Conservation (phyloP, 2,113 vertebrate genomes). For the Camelus dromedarius region DNA sequence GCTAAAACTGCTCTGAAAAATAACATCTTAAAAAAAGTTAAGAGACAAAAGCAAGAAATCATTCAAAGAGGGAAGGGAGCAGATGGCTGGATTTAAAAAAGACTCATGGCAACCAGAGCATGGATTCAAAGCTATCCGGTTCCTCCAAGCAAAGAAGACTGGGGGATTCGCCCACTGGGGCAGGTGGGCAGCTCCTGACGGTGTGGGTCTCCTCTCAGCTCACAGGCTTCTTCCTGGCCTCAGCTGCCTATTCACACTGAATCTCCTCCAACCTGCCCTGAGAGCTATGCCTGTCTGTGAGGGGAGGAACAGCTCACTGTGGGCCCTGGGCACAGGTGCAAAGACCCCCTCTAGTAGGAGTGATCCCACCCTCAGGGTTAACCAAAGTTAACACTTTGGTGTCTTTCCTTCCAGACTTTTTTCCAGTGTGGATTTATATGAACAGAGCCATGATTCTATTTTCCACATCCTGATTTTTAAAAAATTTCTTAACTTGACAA, state of each 20-base stretch:
- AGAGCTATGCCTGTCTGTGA: background rate
- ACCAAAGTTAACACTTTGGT: background rate
- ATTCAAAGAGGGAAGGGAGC: background rate
- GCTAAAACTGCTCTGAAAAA: background rate
- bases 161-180: background rate
- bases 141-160: background rate
- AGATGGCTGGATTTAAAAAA: constrained; percentile 33
- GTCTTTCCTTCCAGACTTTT: background rate
- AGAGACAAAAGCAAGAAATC: background rate
- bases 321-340: background rate
- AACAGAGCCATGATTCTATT: background rate
- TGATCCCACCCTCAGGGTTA: background rate
- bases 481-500: background rate
- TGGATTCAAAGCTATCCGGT: background rate
- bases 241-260: background rate
- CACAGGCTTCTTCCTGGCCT: background rate
- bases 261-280: background rate
- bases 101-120: background rate
- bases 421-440: background rate
- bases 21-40: background rate
- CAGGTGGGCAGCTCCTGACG: background rate
- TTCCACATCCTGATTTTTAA: background rate
- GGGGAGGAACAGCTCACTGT: background rate
- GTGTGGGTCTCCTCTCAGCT: background rate
- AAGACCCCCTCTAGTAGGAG: background rate